Evolutionary conservation across 2,888 invertebrate species (phyloP), one percentile per base, ranked within the genome.

Genomic region (Priocnemis perturbator): DNA sequence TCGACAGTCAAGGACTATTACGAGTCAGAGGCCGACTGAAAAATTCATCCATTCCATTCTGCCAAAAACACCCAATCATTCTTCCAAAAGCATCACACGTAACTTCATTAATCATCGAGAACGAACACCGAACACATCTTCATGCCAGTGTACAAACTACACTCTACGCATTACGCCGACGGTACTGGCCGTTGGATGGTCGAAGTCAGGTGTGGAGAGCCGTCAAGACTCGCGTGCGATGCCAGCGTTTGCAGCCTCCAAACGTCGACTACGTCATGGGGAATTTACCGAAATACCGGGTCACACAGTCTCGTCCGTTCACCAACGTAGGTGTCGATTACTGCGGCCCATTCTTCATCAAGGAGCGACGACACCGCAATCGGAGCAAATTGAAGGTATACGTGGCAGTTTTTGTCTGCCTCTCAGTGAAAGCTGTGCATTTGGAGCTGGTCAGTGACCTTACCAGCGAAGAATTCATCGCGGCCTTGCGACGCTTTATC

Each of bases 401-500:
- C 15, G 19, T 63, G 7, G 56, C 55, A 0, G 3, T 63, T 0
- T 63, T 63, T 3, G 15, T 63, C 0, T 63, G 63, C 17, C 0
- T 63, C 4, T 45, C 63, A 0, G 23, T 56, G 0, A 19, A 56
- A 1, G 56, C 63, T 0, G 9, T 63, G 0, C 63, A 63, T n/a
- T 1, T 61, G 17, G 61, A 61, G 9, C 4, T 62, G 3, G 47
- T 62, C 0, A 3, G 4, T 1, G 50, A 50, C 11, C 56, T 23
- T 0, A 23, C 63, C 0, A 5, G 56, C 0, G 3, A 20, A 7
- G 48, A 20, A 0, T 63, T 64, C 7, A 4, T 57, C 0, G 19
- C 21, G 0, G 64, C 57, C 0, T 30, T 20, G 0, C 3, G 14
- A 0, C 48, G 64, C 0, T 64, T 64, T 5, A 30, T 14, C 9